These are phyloP conservation scores for Alosa sapidissima DNA, from an alignment of 2,797 vertebrate species.

Conservation along the genomic window DNA sequence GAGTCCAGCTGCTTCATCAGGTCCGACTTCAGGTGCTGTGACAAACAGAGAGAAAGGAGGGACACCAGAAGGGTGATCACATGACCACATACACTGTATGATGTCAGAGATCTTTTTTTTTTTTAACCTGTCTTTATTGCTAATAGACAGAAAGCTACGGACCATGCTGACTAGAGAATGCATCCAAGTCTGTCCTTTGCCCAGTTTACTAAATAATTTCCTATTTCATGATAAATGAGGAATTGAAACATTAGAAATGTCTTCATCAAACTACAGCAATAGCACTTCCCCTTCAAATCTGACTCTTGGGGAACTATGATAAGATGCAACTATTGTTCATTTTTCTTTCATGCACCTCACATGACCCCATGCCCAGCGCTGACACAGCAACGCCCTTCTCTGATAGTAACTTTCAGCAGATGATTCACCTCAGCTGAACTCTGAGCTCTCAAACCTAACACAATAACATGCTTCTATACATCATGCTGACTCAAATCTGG, in stretches of 20 bases:
- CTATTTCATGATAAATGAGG: neutral
- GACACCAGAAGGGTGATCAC: neutral
- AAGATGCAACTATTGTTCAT: neutral
- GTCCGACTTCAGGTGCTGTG: constrained; percentile 83
- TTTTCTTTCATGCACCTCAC: neutral
- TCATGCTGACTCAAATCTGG: neutral
- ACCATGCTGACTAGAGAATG: neutral
- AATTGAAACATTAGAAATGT: neutral
- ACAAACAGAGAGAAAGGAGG: neutral
- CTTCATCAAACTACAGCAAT: too few species aligned
- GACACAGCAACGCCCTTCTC: neutral
- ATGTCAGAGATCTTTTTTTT: neutral
- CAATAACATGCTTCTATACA: neutral
- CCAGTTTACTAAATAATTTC: too few species aligned
- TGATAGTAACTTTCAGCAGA: neutral
- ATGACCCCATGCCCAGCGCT: neutral
- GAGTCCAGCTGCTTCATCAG: constrained; percentile 89
- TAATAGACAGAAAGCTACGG: neutral
- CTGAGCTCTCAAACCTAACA: neutral
- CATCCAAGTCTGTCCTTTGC: neutral
- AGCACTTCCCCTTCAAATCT: neutral
- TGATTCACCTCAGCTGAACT: neutral
- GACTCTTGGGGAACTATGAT: neutral
- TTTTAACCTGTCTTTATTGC: too few species aligned
- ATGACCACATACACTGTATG: neutral